Evolutionary conservation across 1,140 invertebrate genomes (phyloP).

Genomic region (Varroa destructor): DNA sequence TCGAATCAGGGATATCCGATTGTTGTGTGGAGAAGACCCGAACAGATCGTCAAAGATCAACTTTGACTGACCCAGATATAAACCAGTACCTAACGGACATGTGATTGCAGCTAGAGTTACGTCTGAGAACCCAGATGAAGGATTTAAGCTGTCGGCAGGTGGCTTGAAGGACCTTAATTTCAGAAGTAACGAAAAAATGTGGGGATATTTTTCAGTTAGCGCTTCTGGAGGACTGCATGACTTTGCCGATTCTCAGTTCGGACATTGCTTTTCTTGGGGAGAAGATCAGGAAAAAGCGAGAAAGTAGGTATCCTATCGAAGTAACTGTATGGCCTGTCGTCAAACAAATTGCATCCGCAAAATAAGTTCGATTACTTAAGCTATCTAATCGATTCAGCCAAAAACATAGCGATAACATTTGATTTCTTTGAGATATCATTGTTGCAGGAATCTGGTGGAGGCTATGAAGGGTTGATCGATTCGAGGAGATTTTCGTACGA

Average conservation of each 20-base stretch:
- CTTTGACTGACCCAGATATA: conserved; percentile 69
- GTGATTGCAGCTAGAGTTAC: conserved; percentile 98
- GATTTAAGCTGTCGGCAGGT: conserved; percentile 94
- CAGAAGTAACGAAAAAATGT: conserved; percentile 94
- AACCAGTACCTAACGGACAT: conserved; percentile 83
- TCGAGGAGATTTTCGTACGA: conserved; percentile 92
- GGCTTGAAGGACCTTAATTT: conserved; percentile 97
- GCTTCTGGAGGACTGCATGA: conserved; percentile 95
- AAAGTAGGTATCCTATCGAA: conserved; percentile 51
- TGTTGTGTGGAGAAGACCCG: conserved; percentile 79
- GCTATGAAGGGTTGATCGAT: conserved; percentile 95
- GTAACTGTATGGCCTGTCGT: background rate
- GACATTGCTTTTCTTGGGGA: conserved; percentile 99
- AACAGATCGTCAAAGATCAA: conserved; percentile 74
- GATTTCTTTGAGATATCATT: background rate
- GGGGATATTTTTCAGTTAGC: conserved; percentile 98
- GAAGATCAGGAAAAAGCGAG: conserved; percentile 89
- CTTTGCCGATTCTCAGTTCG: conserved; percentile 98
- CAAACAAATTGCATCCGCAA: background rate
- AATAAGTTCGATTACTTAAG: background rate
- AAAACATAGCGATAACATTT: too few relatives aligned
- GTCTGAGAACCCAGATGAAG: conserved; percentile 98
- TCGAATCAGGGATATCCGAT: conserved; percentile 87
- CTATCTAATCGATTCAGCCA: too few relatives aligned
- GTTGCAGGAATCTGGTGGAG: conserved; percentile 70